These are phyloP conservation scores for Nycticebus coucang DNA, from an alignment of 2,113 vertebrate genomes.

Conservation along the genomic window DNA sequence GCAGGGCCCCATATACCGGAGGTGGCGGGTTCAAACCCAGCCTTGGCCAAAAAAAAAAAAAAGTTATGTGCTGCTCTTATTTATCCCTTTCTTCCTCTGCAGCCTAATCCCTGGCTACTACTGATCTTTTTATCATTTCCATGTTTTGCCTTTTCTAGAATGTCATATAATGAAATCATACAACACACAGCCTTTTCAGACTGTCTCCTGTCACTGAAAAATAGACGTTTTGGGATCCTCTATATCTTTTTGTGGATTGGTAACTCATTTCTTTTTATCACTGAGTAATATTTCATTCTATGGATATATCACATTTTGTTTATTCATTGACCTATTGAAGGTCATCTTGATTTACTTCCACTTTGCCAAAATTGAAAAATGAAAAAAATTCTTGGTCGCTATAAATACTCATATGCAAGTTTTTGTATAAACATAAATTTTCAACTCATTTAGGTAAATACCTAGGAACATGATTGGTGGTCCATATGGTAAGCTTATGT, in stretches of 20 bases:
- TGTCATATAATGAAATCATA: neutral
- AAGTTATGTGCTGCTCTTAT: neutral
- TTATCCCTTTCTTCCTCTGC: neutral
- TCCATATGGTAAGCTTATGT: neutral
- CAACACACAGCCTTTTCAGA: neutral
- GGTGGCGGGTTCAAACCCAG: too few relatives aligned
- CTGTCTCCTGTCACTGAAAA: neutral
- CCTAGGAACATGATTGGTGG: neutral
- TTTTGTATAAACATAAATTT: neutral
- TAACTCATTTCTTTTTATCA: neutral
- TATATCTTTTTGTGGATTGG: neutral
- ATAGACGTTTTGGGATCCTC: neutral
- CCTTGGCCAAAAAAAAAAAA: too few relatives aligned
- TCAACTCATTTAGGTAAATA: neutral
- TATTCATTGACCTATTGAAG: neutral
- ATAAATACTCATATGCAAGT: neutral
- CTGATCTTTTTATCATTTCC: neutral
- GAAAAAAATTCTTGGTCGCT: neutral
- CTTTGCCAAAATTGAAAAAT: neutral
- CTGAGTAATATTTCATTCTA: neutral
- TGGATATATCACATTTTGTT: neutral
- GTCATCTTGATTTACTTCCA: conserved; percentile 2
- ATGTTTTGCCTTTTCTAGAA: neutral
- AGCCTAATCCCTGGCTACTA: neutral
- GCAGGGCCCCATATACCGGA: too few relatives aligned